Percentiles rank a stretch among this genome's conserved stretches.
Evolutionary conservation across 2,113 vertebrate species (phyloP).

Genomic region (Lagopus muta): DNA sequence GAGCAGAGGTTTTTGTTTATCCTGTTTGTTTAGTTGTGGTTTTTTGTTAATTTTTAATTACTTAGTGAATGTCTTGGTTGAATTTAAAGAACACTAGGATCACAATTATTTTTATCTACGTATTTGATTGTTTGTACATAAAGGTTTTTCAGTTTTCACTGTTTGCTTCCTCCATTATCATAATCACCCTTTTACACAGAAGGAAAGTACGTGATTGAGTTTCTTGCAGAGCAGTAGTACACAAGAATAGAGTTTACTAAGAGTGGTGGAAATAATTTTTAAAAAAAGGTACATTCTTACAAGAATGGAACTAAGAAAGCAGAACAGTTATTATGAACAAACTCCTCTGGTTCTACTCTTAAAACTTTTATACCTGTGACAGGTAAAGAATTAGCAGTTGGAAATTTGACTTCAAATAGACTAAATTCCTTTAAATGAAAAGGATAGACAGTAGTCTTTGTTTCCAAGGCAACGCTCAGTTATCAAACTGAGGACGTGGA

Average conservation of each 20-base stretch:
- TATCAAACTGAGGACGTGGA: not conserved
- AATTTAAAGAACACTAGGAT: not conserved
- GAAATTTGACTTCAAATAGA: slow-evolving; percentile 14
- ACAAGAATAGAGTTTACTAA: not conserved
- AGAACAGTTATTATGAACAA: not conserved
- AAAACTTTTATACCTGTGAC: not conserved
- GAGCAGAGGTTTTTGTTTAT: not conserved
- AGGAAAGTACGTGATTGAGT: not conserved
- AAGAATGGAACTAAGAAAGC: not conserved
- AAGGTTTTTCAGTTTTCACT: not conserved
- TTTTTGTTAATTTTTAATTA: not conserved
- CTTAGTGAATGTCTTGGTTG: not conserved
- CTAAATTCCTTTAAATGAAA: slow-evolving; percentile 5
- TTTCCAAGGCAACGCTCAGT: slow-evolving; percentile 26
- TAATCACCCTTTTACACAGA: not conserved
- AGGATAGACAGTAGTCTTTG: not conserved
- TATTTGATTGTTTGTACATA: not conserved
- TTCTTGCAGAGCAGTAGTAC: not conserved
- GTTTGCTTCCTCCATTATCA: slow-evolving; percentile 5
- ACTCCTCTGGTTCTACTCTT: not conserved
- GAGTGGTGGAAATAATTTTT: not conserved
- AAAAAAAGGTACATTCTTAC: not conserved
- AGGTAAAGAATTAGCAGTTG: not conserved
- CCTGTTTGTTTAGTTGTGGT: not conserved
- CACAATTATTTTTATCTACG: not conserved